phyloP scores from a whole-genome alignment of 92 coral and sea anemone species.

The Umimayanthus chanpuru region DNA sequence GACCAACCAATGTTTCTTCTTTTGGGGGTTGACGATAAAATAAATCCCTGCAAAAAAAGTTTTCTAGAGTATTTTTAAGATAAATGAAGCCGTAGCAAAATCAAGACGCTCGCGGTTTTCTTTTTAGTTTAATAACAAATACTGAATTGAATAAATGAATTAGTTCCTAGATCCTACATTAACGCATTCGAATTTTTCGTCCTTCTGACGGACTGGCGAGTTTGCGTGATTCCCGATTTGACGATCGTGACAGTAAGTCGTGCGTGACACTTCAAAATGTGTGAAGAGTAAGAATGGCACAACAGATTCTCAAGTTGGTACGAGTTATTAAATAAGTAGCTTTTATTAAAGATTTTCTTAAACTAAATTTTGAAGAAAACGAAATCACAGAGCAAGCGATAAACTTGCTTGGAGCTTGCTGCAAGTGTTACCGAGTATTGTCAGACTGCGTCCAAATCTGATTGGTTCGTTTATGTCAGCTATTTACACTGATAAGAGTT shows the following conservation, averaged over 20 bases:
- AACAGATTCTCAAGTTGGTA: background rate
- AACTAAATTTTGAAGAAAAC: too few species aligned
- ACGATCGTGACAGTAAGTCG: background rate
- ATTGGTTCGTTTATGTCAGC: background rate
- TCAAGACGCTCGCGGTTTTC: background rate
- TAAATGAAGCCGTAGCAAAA: background rate
- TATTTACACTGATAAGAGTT: background rate
- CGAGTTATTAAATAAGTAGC: background rate
- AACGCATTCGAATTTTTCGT: background rate
- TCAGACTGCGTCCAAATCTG: background rate
- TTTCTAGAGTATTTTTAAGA: too few species aligned
- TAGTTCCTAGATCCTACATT: background rate
- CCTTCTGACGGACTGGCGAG: too few species aligned
- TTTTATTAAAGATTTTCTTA: too few species aligned
- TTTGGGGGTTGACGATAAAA: too few species aligned
- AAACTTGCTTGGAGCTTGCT: background rate
- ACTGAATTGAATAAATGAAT: too few species aligned
- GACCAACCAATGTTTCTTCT: too few species aligned
- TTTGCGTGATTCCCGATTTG: background rate
- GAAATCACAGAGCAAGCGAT: too few species aligned
- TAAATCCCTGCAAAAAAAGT: too few species aligned
- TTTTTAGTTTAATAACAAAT: too few species aligned
- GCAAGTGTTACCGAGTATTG: background rate
- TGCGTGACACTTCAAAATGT: background rate
- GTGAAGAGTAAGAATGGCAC: background rate